Conservation (phyloP, 37 sponge, comb jelly and placozoan species). For the Cliona cf. orientalis region DNA sequence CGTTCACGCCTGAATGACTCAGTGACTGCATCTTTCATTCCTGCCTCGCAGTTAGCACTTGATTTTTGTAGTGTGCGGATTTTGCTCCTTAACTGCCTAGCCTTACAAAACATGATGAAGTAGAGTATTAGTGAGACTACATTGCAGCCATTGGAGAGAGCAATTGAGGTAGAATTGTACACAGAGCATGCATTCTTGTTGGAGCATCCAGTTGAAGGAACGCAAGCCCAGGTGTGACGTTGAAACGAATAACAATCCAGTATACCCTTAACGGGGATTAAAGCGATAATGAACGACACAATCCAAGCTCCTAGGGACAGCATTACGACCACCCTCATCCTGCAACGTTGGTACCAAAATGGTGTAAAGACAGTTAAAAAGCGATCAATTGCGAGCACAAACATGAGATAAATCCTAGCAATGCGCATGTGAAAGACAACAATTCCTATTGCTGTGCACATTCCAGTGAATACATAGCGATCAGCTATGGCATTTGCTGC, state of each 20-base stretch:
- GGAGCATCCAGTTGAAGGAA: background rate
- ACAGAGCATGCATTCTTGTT: background rate
- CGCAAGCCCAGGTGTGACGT: background rate
- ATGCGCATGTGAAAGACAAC: background rate
- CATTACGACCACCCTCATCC: background rate
- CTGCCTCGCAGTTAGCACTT: background rate
- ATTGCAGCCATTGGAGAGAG: background rate
- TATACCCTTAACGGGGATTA: background rate
- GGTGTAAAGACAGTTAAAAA: too few species aligned
- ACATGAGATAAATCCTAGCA: background rate
- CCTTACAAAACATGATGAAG: background rate
- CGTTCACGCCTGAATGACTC: background rate
- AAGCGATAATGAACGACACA: background rate
- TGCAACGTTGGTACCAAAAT: background rate
- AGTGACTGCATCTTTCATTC: background rate
- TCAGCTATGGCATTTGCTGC: background rate
- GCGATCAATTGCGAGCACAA: background rate
- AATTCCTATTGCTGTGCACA: background rate
- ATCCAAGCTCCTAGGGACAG: background rate
- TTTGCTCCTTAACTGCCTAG: background rate
- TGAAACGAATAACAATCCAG: background rate
- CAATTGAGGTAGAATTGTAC: background rate
- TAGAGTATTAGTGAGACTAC: background rate
- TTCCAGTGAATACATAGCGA: background rate
- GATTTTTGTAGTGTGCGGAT: background rate